Base-by-base conservation (phyloP, 2,797 vertebrate genomes). In the Enteromius afrohamiltoni region DNA sequence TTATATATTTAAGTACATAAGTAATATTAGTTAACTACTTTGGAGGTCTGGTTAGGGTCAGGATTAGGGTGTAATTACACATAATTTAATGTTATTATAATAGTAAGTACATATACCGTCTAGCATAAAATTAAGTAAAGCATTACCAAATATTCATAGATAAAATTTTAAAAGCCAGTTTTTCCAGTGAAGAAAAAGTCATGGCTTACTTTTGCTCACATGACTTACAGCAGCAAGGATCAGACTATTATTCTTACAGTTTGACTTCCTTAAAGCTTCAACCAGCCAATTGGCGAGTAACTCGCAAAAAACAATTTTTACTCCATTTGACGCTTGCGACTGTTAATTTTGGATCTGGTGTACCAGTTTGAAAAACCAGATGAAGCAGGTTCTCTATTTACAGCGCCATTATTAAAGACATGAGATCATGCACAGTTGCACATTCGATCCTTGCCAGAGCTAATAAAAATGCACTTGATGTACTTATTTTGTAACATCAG, bases 381-480 rank as follows among this genome's bases (percentile, higher is more conserved):
- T 31, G 47, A 85, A 81, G 55, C 26, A 85, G 83, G 68, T 88
- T 83, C 74, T 74, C 83, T 81, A 58, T 80, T 87, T 76, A 77
- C 85, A 83, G 78, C 29, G 1, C 40, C 47, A 47, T 62, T 76
- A 85, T 17, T 51, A 83, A 73, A 85, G 53, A 71, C 58, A 83
- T 87, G 84, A 84, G 79, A 83, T 88, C 87, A 87, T 81, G 23
- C 67, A 80, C 84, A 76, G 70, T 62, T 88, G 81, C 64, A 47
- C 75, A 69, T 87, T 80, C 69, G 40, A 40, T 55, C 17, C 60
- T 67, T 83, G 82, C 88, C 86, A 88, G 37, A 74, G 81, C 84
- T 80, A 83, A 84, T 85, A 64, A 80, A 85, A 79, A 80, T 76
- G 26, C 55, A 75, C 75, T 58, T 84, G 58, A 74, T 83, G 67